A percentile compares a stretch with the other conserved stretches of the same genome.
phyloP scores from a whole-genome alignment of 2,888 invertebrate species.

The Blera fallax region DNA sequence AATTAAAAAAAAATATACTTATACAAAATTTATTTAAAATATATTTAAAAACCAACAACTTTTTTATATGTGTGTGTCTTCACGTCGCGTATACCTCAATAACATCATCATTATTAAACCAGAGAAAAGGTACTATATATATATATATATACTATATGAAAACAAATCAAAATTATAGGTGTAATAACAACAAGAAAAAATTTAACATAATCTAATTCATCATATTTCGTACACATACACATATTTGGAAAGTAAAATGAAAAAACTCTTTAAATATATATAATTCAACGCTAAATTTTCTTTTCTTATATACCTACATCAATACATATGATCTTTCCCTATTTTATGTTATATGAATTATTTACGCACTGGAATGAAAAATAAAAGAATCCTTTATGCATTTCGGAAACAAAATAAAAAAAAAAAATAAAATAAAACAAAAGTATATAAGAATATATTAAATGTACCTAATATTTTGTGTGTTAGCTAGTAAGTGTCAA shows the following conservation, averaged over 20 bases:
- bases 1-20: constrained; percentile 58
- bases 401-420: constrained; percentile 68
- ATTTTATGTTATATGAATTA: background rate
- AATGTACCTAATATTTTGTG: constrained; percentile 81
- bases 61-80: constrained; percentile 82
- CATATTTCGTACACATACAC: constrained; percentile 47
- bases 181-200: constrained; percentile 51
- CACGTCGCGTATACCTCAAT: constrained; percentile 84
- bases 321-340: background rate
- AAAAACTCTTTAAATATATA: background rate
- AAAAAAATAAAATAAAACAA: constrained; percentile 66
- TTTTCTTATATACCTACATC: background rate
- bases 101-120: constrained; percentile 75
- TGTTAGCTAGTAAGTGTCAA: constrained; percentile 80
- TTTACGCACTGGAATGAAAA: background rate
- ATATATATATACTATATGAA: constrained; percentile 38
- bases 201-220: constrained; percentile 50
- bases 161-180: constrained; percentile 59
- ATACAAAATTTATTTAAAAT: constrained; percentile 68
- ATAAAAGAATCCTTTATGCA: constrained; percentile 1
- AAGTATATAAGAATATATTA: constrained; percentile 72
- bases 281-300: constrained; percentile 13
- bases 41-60: constrained; percentile 67
- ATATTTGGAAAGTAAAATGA: constrained; percentile 26
- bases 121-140: constrained; percentile 51